These are phyloP conservation scores for Hanleya hanleyi DNA, from an alignment of 2,888 invertebrate genomes.

Conservation along the genomic window DNA sequence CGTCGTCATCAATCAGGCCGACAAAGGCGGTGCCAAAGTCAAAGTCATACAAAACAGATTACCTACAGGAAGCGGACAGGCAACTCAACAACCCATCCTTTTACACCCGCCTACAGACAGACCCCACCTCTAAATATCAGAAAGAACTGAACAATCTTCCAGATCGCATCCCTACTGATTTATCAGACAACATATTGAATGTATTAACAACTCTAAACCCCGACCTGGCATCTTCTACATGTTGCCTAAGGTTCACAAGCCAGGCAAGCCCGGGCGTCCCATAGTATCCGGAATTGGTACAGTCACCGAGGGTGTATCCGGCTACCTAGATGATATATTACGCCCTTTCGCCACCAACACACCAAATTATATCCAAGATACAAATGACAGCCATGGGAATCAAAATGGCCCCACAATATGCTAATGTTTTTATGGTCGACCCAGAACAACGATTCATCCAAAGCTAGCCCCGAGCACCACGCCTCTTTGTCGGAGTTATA, in stretches of 20 bases:
- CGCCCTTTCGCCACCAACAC: neutral
- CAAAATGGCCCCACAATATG: neutral
- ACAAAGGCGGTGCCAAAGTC: neutral
- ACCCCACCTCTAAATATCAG: too few relatives aligned
- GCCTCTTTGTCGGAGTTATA: neutral
- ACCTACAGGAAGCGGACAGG: too few relatives aligned
- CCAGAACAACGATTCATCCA: neutral
- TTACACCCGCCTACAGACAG: too few relatives aligned
- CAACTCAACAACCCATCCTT: too few relatives aligned
- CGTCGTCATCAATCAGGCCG: neutral
- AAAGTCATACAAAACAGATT: neutral
- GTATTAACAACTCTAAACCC: too few relatives aligned
- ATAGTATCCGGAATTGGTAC: neutral
- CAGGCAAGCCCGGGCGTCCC: neutral
- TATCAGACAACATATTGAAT: too few relatives aligned
- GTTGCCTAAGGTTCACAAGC: neutral
- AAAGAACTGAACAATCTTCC: too few relatives aligned
- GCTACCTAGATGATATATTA: neutral
- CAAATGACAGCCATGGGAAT: neutral
- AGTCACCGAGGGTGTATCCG: neutral
- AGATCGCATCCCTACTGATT: too few relatives aligned
- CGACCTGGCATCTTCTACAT: too few relatives aligned
- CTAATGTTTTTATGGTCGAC: neutral
- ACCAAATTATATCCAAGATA: neutral
- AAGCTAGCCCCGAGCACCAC: neutral